phyloP scores from a whole-genome alignment of 2,797 vertebrate species.

The Sebastes itinus region DNA sequence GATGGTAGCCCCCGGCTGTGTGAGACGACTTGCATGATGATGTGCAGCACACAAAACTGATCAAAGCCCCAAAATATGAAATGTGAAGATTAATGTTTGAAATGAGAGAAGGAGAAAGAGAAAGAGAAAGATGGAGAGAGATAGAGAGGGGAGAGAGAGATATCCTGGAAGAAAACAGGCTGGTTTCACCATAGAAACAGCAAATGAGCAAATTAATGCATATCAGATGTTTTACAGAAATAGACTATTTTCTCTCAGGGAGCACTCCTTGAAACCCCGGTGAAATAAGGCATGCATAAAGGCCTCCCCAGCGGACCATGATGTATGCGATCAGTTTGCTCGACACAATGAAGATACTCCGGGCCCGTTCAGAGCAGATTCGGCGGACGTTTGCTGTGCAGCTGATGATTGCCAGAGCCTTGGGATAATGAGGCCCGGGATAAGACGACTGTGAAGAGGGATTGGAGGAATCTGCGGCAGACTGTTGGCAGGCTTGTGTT shows the following conservation, averaged over 20 bases:
- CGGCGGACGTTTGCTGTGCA: constrained; percentile 22
- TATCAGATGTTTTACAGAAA: constrained; percentile 32
- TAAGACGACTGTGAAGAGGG: constrained; percentile 55
- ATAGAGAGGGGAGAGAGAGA: neutral
- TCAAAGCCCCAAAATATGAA: constrained; percentile 72
- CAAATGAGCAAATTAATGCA: constrained; percentile 25
- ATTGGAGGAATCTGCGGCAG: constrained; percentile 59
- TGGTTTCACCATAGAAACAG: constrained; percentile 36
- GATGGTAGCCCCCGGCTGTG: constrained; percentile 63
- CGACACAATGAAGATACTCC: constrained; percentile 49
- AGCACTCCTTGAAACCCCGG: constrained; percentile 20
- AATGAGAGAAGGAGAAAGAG: constrained; percentile 20
- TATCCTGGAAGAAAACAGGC: neutral
- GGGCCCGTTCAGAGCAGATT: constrained; percentile 34
- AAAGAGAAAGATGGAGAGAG: neutral
- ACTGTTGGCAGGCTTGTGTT: constrained; percentile 61
- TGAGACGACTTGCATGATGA: constrained; percentile 65
- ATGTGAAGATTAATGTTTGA: constrained; percentile 62
- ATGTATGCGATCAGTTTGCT: constrained; percentile 38
- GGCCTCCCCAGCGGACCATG: constrained; percentile 29
- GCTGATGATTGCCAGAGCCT: constrained; percentile 52
- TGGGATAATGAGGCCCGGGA: constrained; percentile 70
- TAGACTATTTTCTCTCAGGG: constrained; percentile 12
- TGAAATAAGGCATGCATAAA: constrained; percentile 30
- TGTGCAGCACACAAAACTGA: constrained; percentile 55